Conservation (phyloP, 2,113 vertebrate species). For the Pipra filicauda region DNA sequence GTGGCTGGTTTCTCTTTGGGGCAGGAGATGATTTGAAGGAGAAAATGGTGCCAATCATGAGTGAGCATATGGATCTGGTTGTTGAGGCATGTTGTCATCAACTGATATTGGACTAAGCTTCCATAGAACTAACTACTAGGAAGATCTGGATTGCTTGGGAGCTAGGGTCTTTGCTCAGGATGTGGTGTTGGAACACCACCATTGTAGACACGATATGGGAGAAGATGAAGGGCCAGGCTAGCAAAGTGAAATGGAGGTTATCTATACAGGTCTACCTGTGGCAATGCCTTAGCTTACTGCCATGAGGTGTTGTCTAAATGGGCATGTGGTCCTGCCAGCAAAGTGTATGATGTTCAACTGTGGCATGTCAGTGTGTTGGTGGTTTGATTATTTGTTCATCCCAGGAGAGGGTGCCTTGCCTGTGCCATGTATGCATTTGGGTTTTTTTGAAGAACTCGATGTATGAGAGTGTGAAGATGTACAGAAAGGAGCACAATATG, state of each 20-base stretch:
- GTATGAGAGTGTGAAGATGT: background rate
- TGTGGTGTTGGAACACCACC: background rate
- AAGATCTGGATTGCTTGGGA: background rate
- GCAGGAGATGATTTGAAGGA: background rate
- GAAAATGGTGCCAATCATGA: background rate
- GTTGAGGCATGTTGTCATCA: background rate
- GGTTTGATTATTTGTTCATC: background rate
- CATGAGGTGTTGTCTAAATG: background rate
- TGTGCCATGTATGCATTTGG: background rate
- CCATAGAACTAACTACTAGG: background rate
- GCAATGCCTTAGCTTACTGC: background rate
- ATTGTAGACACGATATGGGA: background rate
- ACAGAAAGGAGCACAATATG: background rate
- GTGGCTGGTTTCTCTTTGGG: background rate
- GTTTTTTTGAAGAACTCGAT: background rate
- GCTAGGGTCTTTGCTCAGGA: background rate
- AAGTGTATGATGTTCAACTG: background rate
- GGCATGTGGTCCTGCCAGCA: background rate
- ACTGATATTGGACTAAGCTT: background rate
- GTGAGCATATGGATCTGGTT: background rate
- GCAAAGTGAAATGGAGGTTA: background rate
- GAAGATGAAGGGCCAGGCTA: background rate
- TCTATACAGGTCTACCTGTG: background rate
- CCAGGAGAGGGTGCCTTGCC: background rate
- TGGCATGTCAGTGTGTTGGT: background rate